A percentile compares a stretch with the other conserved stretches of the same genome.
Conservation (phyloP, 2,888 invertebrate species). For the Zhuqinia jingwanae region DNA sequence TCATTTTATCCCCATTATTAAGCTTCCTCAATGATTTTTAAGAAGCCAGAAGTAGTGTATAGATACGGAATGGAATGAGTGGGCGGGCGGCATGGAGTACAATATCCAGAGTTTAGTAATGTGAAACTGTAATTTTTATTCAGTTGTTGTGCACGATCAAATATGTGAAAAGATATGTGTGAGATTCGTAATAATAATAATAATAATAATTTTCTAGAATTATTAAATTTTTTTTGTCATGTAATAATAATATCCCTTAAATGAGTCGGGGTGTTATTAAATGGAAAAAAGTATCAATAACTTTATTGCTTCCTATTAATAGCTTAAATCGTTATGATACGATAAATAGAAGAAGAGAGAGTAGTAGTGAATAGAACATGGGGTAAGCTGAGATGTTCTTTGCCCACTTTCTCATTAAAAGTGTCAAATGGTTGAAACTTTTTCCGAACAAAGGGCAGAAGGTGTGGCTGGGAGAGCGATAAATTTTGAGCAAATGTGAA, state of each 20-base stretch:
- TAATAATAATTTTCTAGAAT: background rate
- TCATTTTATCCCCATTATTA: constrained; percentile 21
- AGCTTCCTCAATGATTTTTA: background rate
- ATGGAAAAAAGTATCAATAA: background rate
- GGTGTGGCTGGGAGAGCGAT: constrained; percentile 56
- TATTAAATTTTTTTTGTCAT: constrained; percentile 4
- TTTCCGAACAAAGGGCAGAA: constrained; percentile 37
- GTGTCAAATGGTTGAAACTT: constrained; percentile 71
- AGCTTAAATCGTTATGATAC: background rate
- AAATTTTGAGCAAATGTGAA: constrained; percentile 68
- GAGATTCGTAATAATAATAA: background rate
- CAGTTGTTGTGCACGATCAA: background rate
- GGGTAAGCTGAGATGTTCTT: constrained; percentile 7
- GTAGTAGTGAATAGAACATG: too few relatives aligned
- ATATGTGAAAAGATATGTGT: background rate
- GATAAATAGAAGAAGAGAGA: too few relatives aligned
- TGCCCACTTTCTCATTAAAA: constrained; percentile 16
- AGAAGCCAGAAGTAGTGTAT: too few relatives aligned
- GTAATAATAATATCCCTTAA: background rate
- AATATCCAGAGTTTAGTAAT: constrained; percentile 12
- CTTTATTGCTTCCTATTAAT: background rate
- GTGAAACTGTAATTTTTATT: background rate
- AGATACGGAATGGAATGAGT: background rate
- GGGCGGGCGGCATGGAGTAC: constrained; percentile 5
- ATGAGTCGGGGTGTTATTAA: background rate